These are phyloP conservation scores for Tenebrosternarchus preto DNA, from an alignment of 2,113 vertebrate species.

Conservation along the genomic window DNA sequence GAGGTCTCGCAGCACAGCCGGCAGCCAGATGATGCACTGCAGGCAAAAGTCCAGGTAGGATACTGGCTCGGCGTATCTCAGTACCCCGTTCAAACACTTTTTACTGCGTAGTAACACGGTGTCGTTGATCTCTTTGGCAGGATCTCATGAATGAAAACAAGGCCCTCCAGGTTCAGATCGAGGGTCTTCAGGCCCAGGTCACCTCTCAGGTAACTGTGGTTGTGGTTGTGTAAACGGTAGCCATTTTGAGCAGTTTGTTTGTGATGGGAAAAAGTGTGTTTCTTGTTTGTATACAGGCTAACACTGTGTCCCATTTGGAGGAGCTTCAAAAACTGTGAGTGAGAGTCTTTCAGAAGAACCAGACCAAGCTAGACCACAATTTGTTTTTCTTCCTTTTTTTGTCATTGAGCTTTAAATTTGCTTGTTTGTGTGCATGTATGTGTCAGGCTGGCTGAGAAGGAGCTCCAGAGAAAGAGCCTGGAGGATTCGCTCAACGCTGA, in stretches of 20 bases:
- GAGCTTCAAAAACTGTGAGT: slow-evolving; percentile 97
- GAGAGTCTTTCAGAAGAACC: neutral
- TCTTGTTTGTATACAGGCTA: slow-evolving; percentile 61
- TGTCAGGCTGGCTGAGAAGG: slow-evolving; percentile 75
- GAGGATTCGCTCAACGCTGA: slow-evolving; percentile 79
- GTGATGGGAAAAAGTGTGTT: neutral
- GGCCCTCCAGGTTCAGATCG: slow-evolving; percentile 85
- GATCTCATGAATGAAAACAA: slow-evolving; percentile 93
- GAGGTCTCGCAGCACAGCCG: slow-evolving; percentile 87
- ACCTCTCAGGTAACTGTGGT: slow-evolving; percentile 82
- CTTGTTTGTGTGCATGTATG: neutral
- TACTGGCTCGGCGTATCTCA: neutral
- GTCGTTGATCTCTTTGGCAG: slow-evolving; percentile 70
- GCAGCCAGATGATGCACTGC: slow-evolving; percentile 81
- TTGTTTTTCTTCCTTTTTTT: neutral
- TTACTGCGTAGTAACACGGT: slow-evolving; percentile 25
- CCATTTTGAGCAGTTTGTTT: neutral
- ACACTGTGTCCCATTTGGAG: slow-evolving; percentile 86
- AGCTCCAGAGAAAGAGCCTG: slow-evolving; percentile 76
- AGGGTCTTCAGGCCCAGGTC: slow-evolving; percentile 87
- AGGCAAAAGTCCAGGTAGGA: slow-evolving; percentile 78
- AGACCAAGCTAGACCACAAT: neutral
- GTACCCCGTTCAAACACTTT: neutral
- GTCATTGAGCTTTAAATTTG: neutral
- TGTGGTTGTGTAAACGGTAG: neutral